Evolutionary conservation across 2,888 invertebrate genomes (phyloP).

Genomic region (Diogma glabrata): DNA sequence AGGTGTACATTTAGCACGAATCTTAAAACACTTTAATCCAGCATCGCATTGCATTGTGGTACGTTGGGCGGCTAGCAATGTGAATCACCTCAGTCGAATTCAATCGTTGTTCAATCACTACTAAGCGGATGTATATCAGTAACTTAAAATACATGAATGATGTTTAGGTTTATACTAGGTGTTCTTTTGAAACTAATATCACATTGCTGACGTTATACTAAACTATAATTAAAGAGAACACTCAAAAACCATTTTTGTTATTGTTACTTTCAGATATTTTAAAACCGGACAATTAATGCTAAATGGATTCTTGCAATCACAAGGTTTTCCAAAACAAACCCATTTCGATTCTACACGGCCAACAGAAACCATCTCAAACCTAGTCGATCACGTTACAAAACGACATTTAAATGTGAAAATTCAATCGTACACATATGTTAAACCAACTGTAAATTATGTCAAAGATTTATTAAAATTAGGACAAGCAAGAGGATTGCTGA

Average conservation of each 20-base stretch:
- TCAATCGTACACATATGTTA: conserved; percentile 60
- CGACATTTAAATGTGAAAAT: conserved; percentile 59
- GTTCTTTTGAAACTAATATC: too few relatives aligned
- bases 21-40: too few relatives aligned
- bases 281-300: conserved; percentile 55
- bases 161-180: too few relatives aligned
- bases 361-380: conserved; percentile 55
- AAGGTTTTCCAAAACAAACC: conserved; percentile 60
- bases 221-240: too few relatives aligned
- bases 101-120: too few relatives aligned
- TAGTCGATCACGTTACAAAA: conserved; percentile 56
- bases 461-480: conserved; percentile 61
- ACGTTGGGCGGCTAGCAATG: too few relatives aligned
- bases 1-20: too few relatives aligned
- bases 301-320: conserved; percentile 62
- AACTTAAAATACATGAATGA: too few relatives aligned
- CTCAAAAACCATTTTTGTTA: neutral
- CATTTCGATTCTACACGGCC: conserved; percentile 57
- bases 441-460: conserved; percentile 60
- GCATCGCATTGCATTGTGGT: too few relatives aligned
- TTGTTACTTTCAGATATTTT: conserved; percentile 46
- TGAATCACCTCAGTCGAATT: too few relatives aligned
- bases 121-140: too few relatives aligned
- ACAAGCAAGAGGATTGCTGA: conserved; percentile 52
- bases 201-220: too few relatives aligned